These are phyloP conservation scores for Yponomeuta cagnagella DNA, from an alignment of 2,888 invertebrate species.

Conservation along the genomic window DNA sequence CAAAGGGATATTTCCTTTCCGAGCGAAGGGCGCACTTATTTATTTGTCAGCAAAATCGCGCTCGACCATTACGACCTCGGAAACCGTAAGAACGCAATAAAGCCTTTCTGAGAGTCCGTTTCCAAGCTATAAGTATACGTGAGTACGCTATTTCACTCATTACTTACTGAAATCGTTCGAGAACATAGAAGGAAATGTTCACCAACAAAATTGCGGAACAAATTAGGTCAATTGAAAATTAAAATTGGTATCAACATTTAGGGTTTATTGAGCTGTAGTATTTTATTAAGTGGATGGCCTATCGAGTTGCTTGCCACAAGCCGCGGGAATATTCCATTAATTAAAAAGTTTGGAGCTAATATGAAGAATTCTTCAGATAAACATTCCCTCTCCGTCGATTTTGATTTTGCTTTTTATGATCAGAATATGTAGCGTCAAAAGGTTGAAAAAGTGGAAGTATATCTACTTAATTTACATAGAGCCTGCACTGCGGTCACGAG, in stretches of 20 bases:
- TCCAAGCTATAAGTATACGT: not conserved
- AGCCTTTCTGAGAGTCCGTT: slow-evolving; percentile 2
- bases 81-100: slow-evolving; percentile 5
- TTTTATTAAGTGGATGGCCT: no score
- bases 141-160: not conserved
- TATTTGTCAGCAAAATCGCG: slow-evolving; percentile 69
- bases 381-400: no score
- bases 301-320: no score
- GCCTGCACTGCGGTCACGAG: not conserved
- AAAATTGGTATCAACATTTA: no score
- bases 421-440: not conserved
- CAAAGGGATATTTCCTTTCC: slow-evolving; percentile 34
- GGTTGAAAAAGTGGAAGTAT: not conserved
- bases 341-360: no score
- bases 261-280: no score
- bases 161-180: not conserved
- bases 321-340: no score
- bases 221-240: not conserved
- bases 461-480: not conserved
- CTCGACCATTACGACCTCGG: slow-evolving; percentile 48
- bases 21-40: slow-evolving; percentile 54
- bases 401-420: no score
- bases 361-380: no score
- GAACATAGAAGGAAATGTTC: not conserved
- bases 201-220: not conserved